Percentiles rank a stretch among this genome's conserved stretches.
Conservation (phyloP, 2,797 vertebrate species). For the Centroberyx gerrardi region DNA sequence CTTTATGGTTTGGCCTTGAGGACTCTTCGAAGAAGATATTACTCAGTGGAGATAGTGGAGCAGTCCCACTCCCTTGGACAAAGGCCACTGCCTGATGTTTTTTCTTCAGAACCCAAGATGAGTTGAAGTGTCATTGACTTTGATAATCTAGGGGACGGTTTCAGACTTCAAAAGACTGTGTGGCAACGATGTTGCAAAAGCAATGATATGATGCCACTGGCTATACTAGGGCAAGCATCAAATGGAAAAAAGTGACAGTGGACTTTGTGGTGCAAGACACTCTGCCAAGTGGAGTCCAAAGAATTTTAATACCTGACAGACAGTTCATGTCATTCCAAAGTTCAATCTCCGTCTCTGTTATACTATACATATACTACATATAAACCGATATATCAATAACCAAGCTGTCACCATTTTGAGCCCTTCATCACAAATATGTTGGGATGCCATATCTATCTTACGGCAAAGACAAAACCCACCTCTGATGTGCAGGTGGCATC, state of each 20-base stretch:
- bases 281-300: slow-evolving; percentile 40
- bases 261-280: slow-evolving; percentile 58
- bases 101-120: slow-evolving; percentile 66
- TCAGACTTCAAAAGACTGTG: slow-evolving; percentile 68
- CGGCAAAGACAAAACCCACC: slow-evolving; percentile 22
- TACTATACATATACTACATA: neutral
- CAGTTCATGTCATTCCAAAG: slow-evolving; percentile 53
- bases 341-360: slow-evolving; percentile 13
- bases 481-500: slow-evolving; percentile 56
- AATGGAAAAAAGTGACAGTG: slow-evolving; percentile 38
- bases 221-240: slow-evolving; percentile 7
- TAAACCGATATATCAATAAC: slow-evolving; percentile 1
- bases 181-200: slow-evolving; percentile 69
- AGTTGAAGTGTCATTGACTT: slow-evolving; percentile 58
- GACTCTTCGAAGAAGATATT: slow-evolving; percentile 66
- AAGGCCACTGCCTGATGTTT: slow-evolving; percentile 72
- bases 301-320: slow-evolving; percentile 53
- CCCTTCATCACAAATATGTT: neutral
- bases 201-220: slow-evolving; percentile 54
- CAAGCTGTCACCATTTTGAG: slow-evolving; percentile 5
- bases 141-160: slow-evolving; percentile 66
- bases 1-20: slow-evolving; percentile 71
- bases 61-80: slow-evolving; percentile 70
- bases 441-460: slow-evolving; percentile 3
- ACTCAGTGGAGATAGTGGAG: slow-evolving; percentile 70